Percentiles rank a stretch among this genome's conserved stretches.
phyloP scores from a whole-genome alignment of 2,797 vertebrate genomes.

The Calcarius lapponicus region DNA sequence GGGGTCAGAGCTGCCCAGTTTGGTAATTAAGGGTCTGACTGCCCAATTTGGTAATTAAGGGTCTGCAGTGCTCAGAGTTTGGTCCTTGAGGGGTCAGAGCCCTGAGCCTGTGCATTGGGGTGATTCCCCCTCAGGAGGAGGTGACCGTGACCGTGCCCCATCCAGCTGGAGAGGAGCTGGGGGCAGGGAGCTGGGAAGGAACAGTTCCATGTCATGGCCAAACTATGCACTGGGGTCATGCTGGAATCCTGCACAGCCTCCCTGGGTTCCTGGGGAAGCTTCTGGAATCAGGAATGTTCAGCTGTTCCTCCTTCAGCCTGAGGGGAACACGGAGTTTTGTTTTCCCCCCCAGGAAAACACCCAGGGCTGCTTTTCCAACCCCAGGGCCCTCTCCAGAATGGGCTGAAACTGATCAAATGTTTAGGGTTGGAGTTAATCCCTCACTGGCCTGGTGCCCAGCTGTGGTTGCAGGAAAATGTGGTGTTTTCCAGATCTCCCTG shows the following conservation, averaged over 20 bases:
- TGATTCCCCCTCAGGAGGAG: background rate
- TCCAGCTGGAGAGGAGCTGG: too few species aligned
- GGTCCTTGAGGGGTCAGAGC: background rate
- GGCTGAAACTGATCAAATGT: background rate
- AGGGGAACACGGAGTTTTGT: background rate
- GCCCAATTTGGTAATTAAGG: background rate
- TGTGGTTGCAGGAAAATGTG: background rate
- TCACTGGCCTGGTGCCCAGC: background rate
- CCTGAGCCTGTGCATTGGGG: background rate
- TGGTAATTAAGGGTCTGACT: background rate
- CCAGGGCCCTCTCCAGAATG: background rate
- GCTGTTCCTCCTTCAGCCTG: background rate
- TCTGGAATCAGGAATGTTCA: background rate
- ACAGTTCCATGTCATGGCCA: background rate
- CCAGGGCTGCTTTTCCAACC: background rate
- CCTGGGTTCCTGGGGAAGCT: background rate
- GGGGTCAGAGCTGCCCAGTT: background rate
- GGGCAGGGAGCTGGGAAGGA: too few species aligned
- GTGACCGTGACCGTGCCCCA: accelerated
- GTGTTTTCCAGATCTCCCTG: background rate
- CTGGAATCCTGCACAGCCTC: background rate
- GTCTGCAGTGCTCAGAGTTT: background rate
- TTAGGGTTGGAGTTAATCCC: background rate
- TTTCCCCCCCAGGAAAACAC: background rate
- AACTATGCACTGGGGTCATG: background rate